phyloP scores from a whole-genome alignment of 2,797 vertebrate species.

The Coregonus ussuriensis region DNA sequence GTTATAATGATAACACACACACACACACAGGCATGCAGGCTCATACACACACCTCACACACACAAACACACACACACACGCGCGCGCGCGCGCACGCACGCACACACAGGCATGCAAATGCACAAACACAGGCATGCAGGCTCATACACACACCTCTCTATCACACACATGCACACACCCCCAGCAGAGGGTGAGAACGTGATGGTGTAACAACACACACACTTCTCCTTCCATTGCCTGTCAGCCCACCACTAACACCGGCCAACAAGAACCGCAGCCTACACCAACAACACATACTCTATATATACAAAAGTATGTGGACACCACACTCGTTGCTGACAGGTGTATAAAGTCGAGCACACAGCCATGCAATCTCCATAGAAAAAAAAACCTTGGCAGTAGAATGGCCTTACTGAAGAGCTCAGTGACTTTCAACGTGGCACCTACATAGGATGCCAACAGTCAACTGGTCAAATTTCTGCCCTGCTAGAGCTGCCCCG shows the following conservation, averaged over 20 bases:
- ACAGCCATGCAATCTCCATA: too few species aligned
- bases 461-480: too few species aligned
- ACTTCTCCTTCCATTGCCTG: background rate
- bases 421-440: too few species aligned
- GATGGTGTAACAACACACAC: background rate
- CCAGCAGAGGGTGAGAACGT: background rate
- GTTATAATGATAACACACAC: constrained; percentile 17
- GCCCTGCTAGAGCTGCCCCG: too few species aligned
- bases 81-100: background rate
- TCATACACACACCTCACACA: constrained; percentile 12
- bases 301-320: too few species aligned
- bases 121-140: background rate
- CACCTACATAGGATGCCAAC: too few species aligned
- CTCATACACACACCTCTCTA: too few species aligned
- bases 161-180: too few species aligned
- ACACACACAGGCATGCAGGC: background rate
- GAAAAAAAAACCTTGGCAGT: too few species aligned
- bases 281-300: background rate
- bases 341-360: too few species aligned
- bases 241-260: background rate
- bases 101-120: background rate
- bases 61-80: background rate
- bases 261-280: background rate
- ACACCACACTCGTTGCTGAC: too few species aligned
- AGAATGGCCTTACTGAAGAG: too few species aligned